Evolutionary conservation across 2,888 invertebrate genomes (phyloP), one percentile per base, ranked within the genome.

Genomic region (Amblyteles armatorius): DNA sequence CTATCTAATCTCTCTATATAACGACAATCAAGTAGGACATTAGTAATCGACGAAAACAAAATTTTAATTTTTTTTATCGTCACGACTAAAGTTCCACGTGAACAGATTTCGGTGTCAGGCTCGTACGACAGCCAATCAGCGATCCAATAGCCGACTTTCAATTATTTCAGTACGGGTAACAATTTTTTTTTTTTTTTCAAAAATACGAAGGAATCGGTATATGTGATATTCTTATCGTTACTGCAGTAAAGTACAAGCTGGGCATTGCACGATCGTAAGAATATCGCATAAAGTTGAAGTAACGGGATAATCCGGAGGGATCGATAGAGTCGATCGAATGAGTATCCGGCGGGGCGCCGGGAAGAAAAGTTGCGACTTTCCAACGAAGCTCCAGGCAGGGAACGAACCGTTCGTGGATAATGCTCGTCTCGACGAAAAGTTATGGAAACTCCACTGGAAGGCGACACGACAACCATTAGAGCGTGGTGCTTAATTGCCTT

Each of bases 221-320:
- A 33, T 33, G 33, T 7, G 63, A 63, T 63, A 55, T 57, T 68
- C 29, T 57, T 79, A 79, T 74, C 74, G 79, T 79, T 69, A 40
- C 74, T 9, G 74, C 83, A 79, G 83, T 83, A 83, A 26, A 50
- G 48, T 50, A 68, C 13, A 22, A 60, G 52, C 50, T 80, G 83
- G 19, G 83, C 79, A 83, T 50, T 80, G 76, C 71, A 26, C 50
- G 44, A 13, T 48, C 36, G 72, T 80, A 50, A 83, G 79, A 80
- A 72, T 79, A 72, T 83, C 55, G 40, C 48, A 52, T 52, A 33
- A 3, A 29, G 36, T 40, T 22, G 22, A 19, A 44, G 71, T 55
- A 55, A 52, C 22, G 67, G 67, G 67, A 78, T 78, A 78, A 78
- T 16, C 19, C 36, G n/a, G 22, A 57, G 82, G 26, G 48, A 73